phyloP scores from a whole-genome alignment of 2,797 vertebrate species.

The Gambusia yucatana region DNA sequence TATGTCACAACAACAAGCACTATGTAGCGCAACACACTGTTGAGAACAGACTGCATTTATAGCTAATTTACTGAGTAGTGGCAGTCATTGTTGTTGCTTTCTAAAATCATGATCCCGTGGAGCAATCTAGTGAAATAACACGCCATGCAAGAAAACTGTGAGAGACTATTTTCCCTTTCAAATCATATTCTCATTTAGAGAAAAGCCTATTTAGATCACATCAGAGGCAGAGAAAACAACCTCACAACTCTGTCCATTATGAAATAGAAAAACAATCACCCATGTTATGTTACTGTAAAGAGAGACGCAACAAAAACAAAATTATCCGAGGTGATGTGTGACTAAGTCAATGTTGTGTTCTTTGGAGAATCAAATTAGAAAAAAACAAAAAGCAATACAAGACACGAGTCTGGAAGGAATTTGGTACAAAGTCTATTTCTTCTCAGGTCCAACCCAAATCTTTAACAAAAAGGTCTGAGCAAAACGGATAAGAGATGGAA shows the following conservation, averaged over 20 bases:
- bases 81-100: constrained; percentile 60
- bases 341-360: constrained; percentile 27
- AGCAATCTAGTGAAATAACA: constrained; percentile 64
- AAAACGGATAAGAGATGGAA: constrained; percentile 48
- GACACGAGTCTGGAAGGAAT: constrained; percentile 39
- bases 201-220: constrained; percentile 64
- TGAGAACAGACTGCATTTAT: constrained; percentile 63
- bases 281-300: constrained; percentile 35
- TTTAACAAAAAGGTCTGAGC: constrained; percentile 66
- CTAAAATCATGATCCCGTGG: constrained; percentile 61
- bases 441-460: constrained; percentile 35
- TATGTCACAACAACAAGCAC: constrained; percentile 21
- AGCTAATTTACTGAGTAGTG: constrained; percentile 63
- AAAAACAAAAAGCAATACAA: constrained; percentile 37
- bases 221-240: constrained; percentile 43
- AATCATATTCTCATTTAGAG: constrained; percentile 64
- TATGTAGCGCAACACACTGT: constrained; percentile 20
- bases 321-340: constrained; percentile 20
- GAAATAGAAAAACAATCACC: constrained; percentile 56
- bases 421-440: constrained; percentile 41
- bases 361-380: constrained; percentile 45
- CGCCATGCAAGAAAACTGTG: constrained; percentile 40
- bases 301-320: constrained; percentile 17
- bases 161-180: constrained; percentile 63
- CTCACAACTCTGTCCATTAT: constrained; percentile 40